Conservation (phyloP, 2,113 vertebrate species). For the Anoplopoma fimbria region DNA sequence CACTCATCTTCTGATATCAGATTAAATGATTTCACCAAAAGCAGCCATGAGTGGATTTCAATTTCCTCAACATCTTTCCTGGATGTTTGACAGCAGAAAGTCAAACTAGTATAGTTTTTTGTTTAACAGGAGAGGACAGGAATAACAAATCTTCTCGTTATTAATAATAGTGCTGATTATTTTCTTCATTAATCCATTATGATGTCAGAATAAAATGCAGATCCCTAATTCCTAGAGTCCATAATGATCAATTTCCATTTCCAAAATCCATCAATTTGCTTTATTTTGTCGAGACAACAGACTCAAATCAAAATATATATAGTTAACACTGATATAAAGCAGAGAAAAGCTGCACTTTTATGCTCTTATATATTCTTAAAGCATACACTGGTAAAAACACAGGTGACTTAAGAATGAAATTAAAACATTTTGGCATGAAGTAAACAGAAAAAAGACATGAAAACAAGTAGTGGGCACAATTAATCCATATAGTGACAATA, state of each 20-base stretch:
- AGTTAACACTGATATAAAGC: not conserved
- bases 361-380: not conserved
- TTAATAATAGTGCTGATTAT: not conserved
- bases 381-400: not conserved
- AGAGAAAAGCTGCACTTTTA: not conserved
- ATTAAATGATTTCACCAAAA: constrained; percentile 26
- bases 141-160: not conserved
- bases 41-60: constrained; percentile 13
- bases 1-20: constrained; percentile 32
- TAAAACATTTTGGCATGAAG: not conserved
- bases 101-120: not conserved
- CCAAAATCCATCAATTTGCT: not conserved
- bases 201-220: not conserved
- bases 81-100: not conserved
- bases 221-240: not conserved
- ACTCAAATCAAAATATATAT: not conserved
- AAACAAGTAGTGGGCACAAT: not conserved
- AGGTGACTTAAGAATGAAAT: not conserved
- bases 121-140: not conserved
- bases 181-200: not conserved
- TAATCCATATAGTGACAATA: not conserved
- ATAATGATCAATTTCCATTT: no score
- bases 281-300: not conserved
- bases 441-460: not conserved
- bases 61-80: not conserved